A percentile compares a stretch with the other conserved stretches of the same genome.
Conservation (phyloP, 2,797 vertebrate genomes). For the Artibeus jamaicensis region DNA sequence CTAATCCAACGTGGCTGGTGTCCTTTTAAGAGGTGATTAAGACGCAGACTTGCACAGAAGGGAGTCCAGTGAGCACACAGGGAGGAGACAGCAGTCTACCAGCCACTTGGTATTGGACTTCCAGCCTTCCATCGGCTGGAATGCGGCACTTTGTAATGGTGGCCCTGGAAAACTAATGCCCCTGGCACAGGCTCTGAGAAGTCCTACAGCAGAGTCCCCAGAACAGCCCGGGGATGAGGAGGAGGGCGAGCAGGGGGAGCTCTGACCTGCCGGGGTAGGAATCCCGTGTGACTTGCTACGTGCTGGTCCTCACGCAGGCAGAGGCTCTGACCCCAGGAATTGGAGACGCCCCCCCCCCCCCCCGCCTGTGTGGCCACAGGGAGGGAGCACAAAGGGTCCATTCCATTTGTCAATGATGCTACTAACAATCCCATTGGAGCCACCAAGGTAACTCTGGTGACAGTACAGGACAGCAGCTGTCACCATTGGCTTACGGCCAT, state of each 20-base stretch:
- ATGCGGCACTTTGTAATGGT: background rate
- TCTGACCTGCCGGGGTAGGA: background rate
- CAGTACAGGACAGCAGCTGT: background rate
- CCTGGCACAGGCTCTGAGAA: background rate
- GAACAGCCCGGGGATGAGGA: background rate
- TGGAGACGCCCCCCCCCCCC: background rate
- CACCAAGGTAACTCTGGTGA: background rate
- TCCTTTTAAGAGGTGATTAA: background rate
- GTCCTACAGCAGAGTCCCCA: background rate
- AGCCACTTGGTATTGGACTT: background rate
- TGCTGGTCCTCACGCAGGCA: background rate
- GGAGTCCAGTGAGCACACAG: no score
- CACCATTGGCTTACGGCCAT: background rate
- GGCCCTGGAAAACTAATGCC: background rate
- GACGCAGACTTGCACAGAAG: background rate
- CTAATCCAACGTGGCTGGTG: background rate
- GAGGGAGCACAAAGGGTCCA: background rate
- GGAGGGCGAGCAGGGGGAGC: fast-evolving
- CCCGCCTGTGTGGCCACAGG: background rate
- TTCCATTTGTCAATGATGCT: background rate
- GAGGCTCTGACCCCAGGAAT: background rate
- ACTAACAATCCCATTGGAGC: background rate
- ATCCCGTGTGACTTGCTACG: fast-evolving
- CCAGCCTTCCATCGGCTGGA: background rate
- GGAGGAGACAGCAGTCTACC: background rate